These are phyloP conservation scores for rabbit (Oryctolagus cuniculus) DNA, from an alignment of 2,113 vertebrate species.

Conservation along the genomic window mOryCun1.1 NC_091438.1:112946501-112947000, in stretches of 20 bases:
- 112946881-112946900: slow-evolving; percentile 43
- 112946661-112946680: slow-evolving; percentile 3
- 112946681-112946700: slow-evolving; percentile 40
- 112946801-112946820: slow-evolving; percentile 59
- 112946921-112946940: background rate
- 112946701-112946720: background rate
- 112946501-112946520: background rate
- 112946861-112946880: slow-evolving; percentile 39
- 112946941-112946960: background rate
- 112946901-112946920: background rate
- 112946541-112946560: too few relatives aligned
- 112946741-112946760: slow-evolving; percentile 25
- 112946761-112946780: slow-evolving; percentile 37
- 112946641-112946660: background rate
- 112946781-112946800: slow-evolving; percentile 25
- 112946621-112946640: background rate
- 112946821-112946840: slow-evolving; percentile 15
- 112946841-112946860: background rate
- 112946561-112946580: too few relatives aligned
- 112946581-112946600: too few relatives aligned
- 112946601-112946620: background rate
- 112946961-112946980: background rate
- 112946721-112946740: background rate
- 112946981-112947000: background rate
- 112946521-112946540: too few relatives aligned